phyloP scores from a whole-genome alignment of 2,888 invertebrate genomes.

The Sphaeridia pumilis region DNA sequence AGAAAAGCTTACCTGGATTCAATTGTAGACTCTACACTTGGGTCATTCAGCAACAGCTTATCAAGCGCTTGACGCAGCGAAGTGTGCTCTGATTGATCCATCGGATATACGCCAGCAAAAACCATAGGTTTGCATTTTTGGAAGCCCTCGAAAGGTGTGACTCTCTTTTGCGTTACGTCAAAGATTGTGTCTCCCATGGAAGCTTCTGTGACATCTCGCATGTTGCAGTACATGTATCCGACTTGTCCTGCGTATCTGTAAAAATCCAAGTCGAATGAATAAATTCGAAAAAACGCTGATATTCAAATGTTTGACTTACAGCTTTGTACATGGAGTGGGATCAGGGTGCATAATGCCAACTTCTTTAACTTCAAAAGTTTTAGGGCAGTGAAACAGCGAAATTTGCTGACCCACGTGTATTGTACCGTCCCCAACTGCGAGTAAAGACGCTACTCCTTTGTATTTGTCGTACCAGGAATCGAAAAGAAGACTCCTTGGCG shows the following conservation, averaged over 20 bases:
- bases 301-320: conserved; percentile 46
- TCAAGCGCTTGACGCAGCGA: conserved; percentile 69
- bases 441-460: conserved; percentile 64
- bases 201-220: conserved; percentile 61
- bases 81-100: conserved; percentile 73
- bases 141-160: conserved; percentile 54
- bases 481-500: conserved; percentile 72
- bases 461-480: conserved; percentile 90
- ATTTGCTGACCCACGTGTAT: conserved; percentile 64
- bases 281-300: not conserved
- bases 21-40: conserved; percentile 66
- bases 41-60: conserved; percentile 85
- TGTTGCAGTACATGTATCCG: conserved; percentile 72
- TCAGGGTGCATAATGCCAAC: conserved; percentile 68
- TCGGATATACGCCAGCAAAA: conserved; percentile 80
- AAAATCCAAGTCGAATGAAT: no score
- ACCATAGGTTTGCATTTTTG: conserved; percentile 64
- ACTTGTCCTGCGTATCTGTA: conserved; percentile 72
- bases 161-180: conserved; percentile 44
- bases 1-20: conserved; percentile 59
- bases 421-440: conserved; percentile 65
- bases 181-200: conserved; percentile 65
- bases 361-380: conserved; percentile 64
- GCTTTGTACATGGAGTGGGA: conserved; percentile 51
- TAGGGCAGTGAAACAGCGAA: conserved; percentile 55